These are phyloP conservation scores for Knipowitschia caucasica DNA, from an alignment of 2,797 vertebrate species.

Conservation along the genomic window DNA sequence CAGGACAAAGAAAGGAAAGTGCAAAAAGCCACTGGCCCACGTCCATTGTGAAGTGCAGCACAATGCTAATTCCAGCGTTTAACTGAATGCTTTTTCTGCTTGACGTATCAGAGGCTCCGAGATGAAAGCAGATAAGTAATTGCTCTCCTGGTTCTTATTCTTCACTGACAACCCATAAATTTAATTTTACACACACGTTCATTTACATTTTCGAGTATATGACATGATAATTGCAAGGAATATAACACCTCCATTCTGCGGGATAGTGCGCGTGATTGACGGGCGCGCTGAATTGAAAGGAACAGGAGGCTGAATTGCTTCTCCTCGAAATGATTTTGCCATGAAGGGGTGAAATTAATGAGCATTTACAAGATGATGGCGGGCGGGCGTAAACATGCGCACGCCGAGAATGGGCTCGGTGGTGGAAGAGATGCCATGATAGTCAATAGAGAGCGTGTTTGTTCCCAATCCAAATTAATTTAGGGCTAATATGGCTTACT, in stretches of 20 bases:
- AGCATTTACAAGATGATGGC: constrained; percentile 91
- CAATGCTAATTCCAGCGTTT: constrained; percentile 99
- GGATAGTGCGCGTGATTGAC: constrained; percentile 97
- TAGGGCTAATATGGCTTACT: constrained; percentile 35
- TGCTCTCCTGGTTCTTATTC: constrained; percentile 99
- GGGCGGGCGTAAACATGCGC: constrained; percentile 92
- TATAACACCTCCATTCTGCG: constrained; percentile 99
- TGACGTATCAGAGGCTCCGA: constrained; percentile 99
- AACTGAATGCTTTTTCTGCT: constrained; percentile 98
- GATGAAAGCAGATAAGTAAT: constrained; percentile 99
- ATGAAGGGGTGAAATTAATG: constrained; percentile 98
- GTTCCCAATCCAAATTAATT: constrained; percentile 46
- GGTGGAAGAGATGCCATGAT: constrained; percentile 70
- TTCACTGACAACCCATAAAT: constrained; percentile 99
- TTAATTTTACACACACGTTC: constrained; percentile 99
- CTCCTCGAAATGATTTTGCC: constrained; percentile 93
- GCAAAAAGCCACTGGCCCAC: constrained; percentile 90
- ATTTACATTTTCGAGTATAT: constrained; percentile 99
- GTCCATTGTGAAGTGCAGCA: constrained; percentile 93
- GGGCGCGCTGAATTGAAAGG: constrained; percentile 98
- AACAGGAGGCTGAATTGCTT: constrained; percentile 98
- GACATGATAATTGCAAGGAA: constrained; percentile 99
- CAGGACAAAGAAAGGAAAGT: constrained; percentile 69
- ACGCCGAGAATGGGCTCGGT: constrained; percentile 73
- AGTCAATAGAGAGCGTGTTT: constrained; percentile 50